Evolutionary conservation across 1,140 invertebrate genomes (phyloP), one percentile per base, ranked within the genome.

Genomic region (Drosophila quadrilineata): DNA sequence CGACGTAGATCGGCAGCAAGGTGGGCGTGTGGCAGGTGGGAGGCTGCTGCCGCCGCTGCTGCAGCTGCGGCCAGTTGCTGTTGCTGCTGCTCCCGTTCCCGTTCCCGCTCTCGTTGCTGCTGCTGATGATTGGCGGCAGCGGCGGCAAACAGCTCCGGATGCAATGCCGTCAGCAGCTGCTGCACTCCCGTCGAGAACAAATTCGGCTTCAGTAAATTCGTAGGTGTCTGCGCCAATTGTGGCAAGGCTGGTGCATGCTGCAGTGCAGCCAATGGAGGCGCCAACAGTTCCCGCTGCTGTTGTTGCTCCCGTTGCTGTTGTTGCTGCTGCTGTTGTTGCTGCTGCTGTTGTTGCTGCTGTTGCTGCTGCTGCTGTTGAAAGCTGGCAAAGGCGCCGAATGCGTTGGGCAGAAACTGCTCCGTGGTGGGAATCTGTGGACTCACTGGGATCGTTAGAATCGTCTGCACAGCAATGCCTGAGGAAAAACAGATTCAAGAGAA

Each of bases 361-460:
- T 80, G 72, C 3, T 71, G 71, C n/a, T 75, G 76, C 5, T 77
- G 88, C 28, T 88, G 87, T 48, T 88, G 80, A 45, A 71, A 76
- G 58, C 71, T 80, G 6, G 74, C 72, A 43, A 80, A 89, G 43
- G 77, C 89, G 36, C 88, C 90, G 28, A 88, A 89, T 14, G 76
- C 77, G 31, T 84, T 89, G 24, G 86, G 84, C 38, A 89, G 46
- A 68, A 90, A 87, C 71, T 90, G 89, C 48, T 90, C 89, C 21
- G 84, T 89, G 90, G 93, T 96, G 29, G 95, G 94, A 92, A 96
- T 95, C 90, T 96, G 95, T 80, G 95, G 94, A 84, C 94, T 94
- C 12, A 97, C 94, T 9, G 97, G 97, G 87, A 98, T 98, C 35
- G 96, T 98, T 45, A 98, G 92, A 52, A 98, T 97, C 70, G 96